Evolutionary conservation across 2,888 invertebrate genomes (phyloP), one percentile per base, ranked within the genome.

Genomic region (Drosophila limbata): DNA sequence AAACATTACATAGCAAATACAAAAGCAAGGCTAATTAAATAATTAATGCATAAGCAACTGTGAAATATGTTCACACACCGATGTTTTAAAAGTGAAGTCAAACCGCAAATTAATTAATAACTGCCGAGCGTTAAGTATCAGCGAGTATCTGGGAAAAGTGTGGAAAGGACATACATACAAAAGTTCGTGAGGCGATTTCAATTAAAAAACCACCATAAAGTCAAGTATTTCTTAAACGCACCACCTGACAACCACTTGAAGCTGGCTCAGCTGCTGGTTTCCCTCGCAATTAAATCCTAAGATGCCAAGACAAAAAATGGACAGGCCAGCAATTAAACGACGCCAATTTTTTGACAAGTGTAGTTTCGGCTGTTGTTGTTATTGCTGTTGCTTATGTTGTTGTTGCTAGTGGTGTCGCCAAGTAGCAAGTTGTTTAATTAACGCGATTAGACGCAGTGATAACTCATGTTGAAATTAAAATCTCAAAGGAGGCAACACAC

Each of bases 381-480:
- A 28, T 28, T 33, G 40, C n/a, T 60, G 44, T 57, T 67, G 69
- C 4, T 47, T 28, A n/a, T 35, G 15, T 10, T 35, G 45, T 39
- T 47, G 17, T 8, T 11, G 35, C 4, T 48, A 51, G n/a, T 55
- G 31, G 13, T 25, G 57, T n/a, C 56, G 44, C 56, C 85, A 79
- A 86, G 82, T 84, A 73, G 77, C 84, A 88, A 82, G 73, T 71
- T 74, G 81, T 80, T 87, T 89, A 89, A 87, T 87, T 87, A 89
- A 87, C 85, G 77, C 79, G 89, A 87, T 89, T 87, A 84, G 79
- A 87, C 73, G 73, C 73, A 77, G 69, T 76, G 83, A 83, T 84
- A 83, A 68, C 79, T 79, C 83, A 80, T 68, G 79, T 78, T 73
- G 75, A 75, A 83, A 77, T 80, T 71, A 70, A 77, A 80, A 72